Evolutionary conservation across 2,113 vertebrate species (phyloP).

Genomic region (Hippolais icterina): DNA sequence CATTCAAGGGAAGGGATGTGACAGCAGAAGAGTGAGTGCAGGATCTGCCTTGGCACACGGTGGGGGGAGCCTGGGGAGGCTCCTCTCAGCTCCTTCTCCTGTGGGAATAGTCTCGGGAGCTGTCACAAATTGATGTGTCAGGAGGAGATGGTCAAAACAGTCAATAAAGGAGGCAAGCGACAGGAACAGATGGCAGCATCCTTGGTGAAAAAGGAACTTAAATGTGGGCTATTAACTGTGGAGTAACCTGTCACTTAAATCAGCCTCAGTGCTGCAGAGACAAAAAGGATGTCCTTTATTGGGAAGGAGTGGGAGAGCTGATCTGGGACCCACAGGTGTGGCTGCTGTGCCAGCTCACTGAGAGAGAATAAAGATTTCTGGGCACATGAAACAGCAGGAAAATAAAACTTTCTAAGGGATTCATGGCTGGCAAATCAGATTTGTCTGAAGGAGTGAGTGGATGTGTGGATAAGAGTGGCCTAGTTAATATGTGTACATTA

Average conservation of each 20-base stretch:
- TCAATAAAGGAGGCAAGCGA: not conserved
- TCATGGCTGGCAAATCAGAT: not conserved
- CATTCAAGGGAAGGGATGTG: not conserved
- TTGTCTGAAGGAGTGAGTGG: not conserved
- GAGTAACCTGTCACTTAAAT: not conserved
- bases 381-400: not conserved
- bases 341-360: not conserved
- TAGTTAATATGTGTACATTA: not conserved
- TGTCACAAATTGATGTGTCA: not conserved
- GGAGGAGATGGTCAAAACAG: not conserved
- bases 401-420: not conserved
- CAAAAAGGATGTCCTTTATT: rapidly evolving
- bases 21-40: not conserved
- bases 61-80: not conserved
- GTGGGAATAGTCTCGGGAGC: not conserved
- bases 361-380: not conserved
- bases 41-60: not conserved
- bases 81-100: not conserved
- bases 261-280: rapidly evolving
- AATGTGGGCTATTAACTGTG: not conserved
- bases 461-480: not conserved
- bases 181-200: not conserved
- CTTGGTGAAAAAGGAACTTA: not conserved
- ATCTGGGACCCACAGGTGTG: not conserved
- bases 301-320: not conserved